Conservation (phyloP, 2,888 invertebrate genomes). For the Deilephila elpenor region DNA sequence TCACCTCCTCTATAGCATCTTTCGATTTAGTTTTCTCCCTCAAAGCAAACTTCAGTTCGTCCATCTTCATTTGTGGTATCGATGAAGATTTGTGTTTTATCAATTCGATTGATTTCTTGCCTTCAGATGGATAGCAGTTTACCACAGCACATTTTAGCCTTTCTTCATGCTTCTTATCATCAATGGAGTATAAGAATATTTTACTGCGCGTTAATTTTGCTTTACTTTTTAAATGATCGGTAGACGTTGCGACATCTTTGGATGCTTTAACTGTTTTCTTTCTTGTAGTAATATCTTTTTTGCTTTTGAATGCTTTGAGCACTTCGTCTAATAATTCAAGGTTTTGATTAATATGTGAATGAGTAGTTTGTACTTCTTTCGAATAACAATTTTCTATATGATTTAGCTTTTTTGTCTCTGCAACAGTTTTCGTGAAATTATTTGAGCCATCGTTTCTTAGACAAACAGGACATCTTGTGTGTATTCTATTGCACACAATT, state of each 20-base stretch:
- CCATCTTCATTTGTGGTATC: slow-evolving; percentile 77
- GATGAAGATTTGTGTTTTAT: slow-evolving; percentile 73
- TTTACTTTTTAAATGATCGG: slow-evolving; percentile 50
- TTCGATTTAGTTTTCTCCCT: slow-evolving; percentile 68
- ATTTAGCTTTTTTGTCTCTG: slow-evolving; percentile 17
- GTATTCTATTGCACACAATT: slow-evolving; percentile 43
- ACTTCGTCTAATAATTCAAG: slow-evolving; percentile 72
- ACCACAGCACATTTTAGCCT: slow-evolving; percentile 60
- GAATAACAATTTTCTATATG: slow-evolving; percentile 35
- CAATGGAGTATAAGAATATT: slow-evolving; percentile 62
- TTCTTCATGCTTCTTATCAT: slow-evolving; percentile 42
- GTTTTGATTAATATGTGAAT: slow-evolving; percentile 55
- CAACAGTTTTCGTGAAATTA: slow-evolving; percentile 32
- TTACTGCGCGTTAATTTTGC: slow-evolving; percentile 51
- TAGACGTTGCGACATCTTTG: slow-evolving; percentile 64
- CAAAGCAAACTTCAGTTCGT: slow-evolving; percentile 67
- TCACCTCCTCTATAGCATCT: slow-evolving; percentile 74
- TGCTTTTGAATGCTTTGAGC: slow-evolving; percentile 69
- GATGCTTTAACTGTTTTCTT: slow-evolving; percentile 50
- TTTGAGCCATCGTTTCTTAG: slow-evolving; percentile 40
- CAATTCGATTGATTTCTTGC: slow-evolving; percentile 47
- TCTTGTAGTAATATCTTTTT: slow-evolving; percentile 51
- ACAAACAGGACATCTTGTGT: slow-evolving; percentile 58
- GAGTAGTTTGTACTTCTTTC: slow-evolving; percentile 62
- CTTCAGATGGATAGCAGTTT: slow-evolving; percentile 57